Conservation (phyloP, 2,888 invertebrate species). For the Cenopis cana region DNA sequence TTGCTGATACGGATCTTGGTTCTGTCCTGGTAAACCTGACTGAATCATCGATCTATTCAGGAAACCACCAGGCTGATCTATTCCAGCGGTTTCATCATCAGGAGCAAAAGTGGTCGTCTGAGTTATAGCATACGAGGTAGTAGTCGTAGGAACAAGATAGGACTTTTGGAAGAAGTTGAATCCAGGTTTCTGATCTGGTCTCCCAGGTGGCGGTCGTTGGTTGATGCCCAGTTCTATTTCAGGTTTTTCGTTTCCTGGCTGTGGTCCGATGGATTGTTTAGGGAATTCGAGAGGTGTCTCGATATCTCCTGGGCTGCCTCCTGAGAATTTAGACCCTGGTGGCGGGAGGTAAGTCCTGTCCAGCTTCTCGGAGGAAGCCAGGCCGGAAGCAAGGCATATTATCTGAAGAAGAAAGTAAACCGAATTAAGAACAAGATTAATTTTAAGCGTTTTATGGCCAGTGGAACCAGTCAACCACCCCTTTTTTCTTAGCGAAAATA, state of each 20-base stretch:
- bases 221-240: conserved; percentile 52
- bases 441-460: too few species aligned
- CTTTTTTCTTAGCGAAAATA: too few species aligned
- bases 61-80: conserved; percentile 14
- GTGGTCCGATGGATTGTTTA: conserved; percentile 49
- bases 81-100: conserved; percentile 7
- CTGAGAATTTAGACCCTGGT: conserved; percentile 65
- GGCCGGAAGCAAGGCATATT: conserved; percentile 57
- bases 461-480: too few species aligned
- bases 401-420: conserved; percentile 62
- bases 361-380: conserved; percentile 64
- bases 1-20: conserved; percentile 11
- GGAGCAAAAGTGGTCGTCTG: conserved; percentile 63
- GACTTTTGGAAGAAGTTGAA: conserved; percentile 45
- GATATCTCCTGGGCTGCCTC: conserved; percentile 62
- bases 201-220: conserved; percentile 23
- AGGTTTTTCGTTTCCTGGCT: conserved; percentile 47
- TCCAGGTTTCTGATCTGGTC: conserved; percentile 41
- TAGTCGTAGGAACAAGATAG: conserved; percentile 52
- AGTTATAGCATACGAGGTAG: conserved; percentile 61
- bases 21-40: conserved; percentile 3
- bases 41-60: conserved; percentile 23
- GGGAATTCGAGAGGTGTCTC: conserved; percentile 63
- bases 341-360: conserved; percentile 73
- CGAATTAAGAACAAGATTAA: too few species aligned